Evolutionary conservation across 2,797 vertebrate genomes (phyloP).

Genomic region (Gila robusta): DNA sequence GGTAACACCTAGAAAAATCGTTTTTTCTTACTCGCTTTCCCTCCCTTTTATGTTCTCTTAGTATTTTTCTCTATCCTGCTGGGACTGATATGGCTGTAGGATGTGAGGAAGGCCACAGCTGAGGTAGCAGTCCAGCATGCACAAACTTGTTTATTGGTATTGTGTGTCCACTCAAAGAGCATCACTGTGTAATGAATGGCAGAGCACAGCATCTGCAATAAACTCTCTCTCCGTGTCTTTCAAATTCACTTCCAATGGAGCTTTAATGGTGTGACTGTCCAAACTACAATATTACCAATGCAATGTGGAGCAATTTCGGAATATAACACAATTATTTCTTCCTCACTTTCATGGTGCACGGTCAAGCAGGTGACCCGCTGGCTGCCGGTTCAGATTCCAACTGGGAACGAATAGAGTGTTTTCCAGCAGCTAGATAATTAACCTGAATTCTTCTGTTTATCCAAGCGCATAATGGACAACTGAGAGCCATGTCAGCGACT

Average conservation of each 20-base stretch:
- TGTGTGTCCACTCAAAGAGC: conserved; percentile 67
- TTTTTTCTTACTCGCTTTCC: neutral
- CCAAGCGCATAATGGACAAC: conserved; percentile 73
- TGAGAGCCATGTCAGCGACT: conserved; percentile 70
- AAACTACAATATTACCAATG: conserved; percentile 17
- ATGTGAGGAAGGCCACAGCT: conserved; percentile 69
- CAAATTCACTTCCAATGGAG: conserved; percentile 56
- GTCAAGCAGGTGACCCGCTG: conserved; percentile 62
- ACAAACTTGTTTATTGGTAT: conserved; percentile 77
- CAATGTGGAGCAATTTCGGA: conserved; percentile 12
- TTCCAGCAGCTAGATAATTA: conserved; percentile 76
- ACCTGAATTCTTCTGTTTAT: conserved; percentile 74
- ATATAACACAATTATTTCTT: conserved; percentile 57
- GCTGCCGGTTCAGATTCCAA: conserved; percentile 69
- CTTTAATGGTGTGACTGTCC: conserved; percentile 54
- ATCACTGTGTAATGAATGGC: conserved; percentile 74
- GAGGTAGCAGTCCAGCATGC: conserved; percentile 78
- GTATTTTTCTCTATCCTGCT: conserved; percentile 61
- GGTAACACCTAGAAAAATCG: too few species aligned
- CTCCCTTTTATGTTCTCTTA: conserved; percentile 55
- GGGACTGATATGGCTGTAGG: conserved; percentile 63
- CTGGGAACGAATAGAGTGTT: conserved; percentile 66
- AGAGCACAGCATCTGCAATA: conserved; percentile 66
- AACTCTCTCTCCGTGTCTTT: conserved; percentile 64
- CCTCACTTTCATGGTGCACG: conserved; percentile 66